phyloP scores from a whole-genome alignment of 1,140 invertebrate species.

The Calephelis virginiensis region DNA sequence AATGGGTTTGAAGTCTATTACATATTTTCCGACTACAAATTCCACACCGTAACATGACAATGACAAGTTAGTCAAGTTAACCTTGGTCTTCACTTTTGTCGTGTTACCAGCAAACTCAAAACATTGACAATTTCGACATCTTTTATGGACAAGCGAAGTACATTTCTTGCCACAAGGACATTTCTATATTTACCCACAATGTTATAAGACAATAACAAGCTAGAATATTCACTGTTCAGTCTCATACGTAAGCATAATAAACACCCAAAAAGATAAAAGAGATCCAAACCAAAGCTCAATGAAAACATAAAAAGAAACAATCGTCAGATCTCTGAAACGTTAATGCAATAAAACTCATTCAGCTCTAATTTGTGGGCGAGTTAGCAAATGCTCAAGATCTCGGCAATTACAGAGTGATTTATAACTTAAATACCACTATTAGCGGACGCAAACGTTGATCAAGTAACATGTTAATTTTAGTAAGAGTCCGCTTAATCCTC shows the following conservation, averaged over 20 bases:
- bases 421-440: conserved; percentile 53
- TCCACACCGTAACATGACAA: too few species aligned
- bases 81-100: too few species aligned
- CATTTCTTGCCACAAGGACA: too few species aligned
- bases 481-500: conserved; percentile 27
- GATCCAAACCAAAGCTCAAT: conserved; percentile 2
- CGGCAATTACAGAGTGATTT: conserved; percentile 57
- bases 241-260: neutral
- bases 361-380: conserved; percentile 40
- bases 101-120: too few species aligned
- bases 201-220: too few species aligned
- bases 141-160: too few species aligned
- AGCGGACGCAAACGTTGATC: conserved; percentile 38
- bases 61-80: too few species aligned
- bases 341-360: conserved; percentile 28
- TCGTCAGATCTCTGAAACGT: conserved; percentile 22
- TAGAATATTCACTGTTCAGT: too few species aligned
- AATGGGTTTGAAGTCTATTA: too few species aligned
- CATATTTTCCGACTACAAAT: too few species aligned
- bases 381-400: conserved; percentile 30
- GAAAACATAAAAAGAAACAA: conserved; percentile 16
- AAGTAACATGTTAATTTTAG: conserved; percentile 54
- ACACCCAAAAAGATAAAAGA: conserved; percentile 14
- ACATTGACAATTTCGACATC: too few species aligned
- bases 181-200: too few species aligned